Evolutionary conservation across 2,888 invertebrate genomes (phyloP), one percentile per base, ranked within the genome.

Genomic region (Drosophila multiciliata): DNA sequence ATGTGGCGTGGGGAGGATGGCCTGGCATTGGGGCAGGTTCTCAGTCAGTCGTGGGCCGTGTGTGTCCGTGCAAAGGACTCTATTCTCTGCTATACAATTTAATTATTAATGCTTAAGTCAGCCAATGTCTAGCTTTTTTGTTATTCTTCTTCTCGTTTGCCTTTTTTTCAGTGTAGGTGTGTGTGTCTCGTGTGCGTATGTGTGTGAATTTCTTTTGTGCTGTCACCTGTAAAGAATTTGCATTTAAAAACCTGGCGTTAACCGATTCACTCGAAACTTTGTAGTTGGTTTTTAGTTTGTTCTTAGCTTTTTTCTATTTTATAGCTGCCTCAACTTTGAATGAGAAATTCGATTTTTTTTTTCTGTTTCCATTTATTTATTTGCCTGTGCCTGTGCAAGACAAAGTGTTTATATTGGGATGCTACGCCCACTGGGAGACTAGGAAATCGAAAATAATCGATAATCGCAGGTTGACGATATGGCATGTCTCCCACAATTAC

Each of bases 71-170:
- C 69, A 67, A 66, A 79, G 63, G 84, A 75, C 75, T 74, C 78
- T 81, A 65, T 74, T 74, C 23, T 23, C 23, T 45, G 45, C 45
- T 85, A 75, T 75, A 82, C 75, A 82, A 84, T 84, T 86, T 84
- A 86, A 86, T 86, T 84, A 89, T 86, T 86, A 87, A 86, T 85
- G 85, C 72, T 73, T 64, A 60, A 73, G 85, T 68, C 87, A 54
- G 74, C 79, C 73, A 73, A 71, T 72, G 75, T 87, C 82, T 87
- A 73, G 69, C 8, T 69, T 73, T 68, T 72, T 66, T 73, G 29
- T 29, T 29, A 29, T 75, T 73, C 52, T 54, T 6, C 62, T 60
- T 62, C 50, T 53, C 42, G 59, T 65, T 33, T 65, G 42, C 49
- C 40, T 78, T 80, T 62, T 26, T 67, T 75, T 62, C 23, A 65